These are phyloP conservation scores for Laticauda laticaudata DNA, from an alignment of 2,113 vertebrate species.

Conservation along the genomic window DNA sequence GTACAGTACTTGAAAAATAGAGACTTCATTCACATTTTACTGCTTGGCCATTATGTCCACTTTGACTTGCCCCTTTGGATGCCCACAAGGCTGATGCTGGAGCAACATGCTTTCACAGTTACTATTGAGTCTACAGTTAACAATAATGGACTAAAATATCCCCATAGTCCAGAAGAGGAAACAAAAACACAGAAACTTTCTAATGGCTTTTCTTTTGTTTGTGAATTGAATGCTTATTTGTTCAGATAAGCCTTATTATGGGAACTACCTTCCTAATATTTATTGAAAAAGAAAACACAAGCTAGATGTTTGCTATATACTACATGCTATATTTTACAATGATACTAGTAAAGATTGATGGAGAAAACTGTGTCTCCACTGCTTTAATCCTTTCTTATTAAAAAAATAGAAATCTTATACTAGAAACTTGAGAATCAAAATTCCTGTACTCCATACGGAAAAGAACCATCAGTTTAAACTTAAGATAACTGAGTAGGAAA, in stretches of 20 bases:
- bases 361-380: neutral
- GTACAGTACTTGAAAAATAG: neutral
- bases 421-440: slow-evolving; percentile 33
- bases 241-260: neutral
- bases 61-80: neutral
- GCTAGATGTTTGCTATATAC: neutral
- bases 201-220: neutral
- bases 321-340: too few species aligned
- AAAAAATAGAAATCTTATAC: neutral
- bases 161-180: neutral
- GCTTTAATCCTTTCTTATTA: neutral
- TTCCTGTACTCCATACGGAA: slow-evolving; percentile 28
- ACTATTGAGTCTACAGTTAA: neutral
- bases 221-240: neutral
- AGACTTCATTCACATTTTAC: neutral
- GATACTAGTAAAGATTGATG: neutral
- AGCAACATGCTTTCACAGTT: neutral
- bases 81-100: neutral
- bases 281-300: neutral
- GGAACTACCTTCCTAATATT: neutral
- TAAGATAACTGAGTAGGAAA: slow-evolving; percentile 49
- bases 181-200: neutral
- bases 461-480: slow-evolving; percentile 49
- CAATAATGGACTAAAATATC: neutral
- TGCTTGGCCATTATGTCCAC: neutral